Evolutionary conservation across 2,888 invertebrate genomes (phyloP).

Genomic region (Drosophila fulvimacula): DNA sequence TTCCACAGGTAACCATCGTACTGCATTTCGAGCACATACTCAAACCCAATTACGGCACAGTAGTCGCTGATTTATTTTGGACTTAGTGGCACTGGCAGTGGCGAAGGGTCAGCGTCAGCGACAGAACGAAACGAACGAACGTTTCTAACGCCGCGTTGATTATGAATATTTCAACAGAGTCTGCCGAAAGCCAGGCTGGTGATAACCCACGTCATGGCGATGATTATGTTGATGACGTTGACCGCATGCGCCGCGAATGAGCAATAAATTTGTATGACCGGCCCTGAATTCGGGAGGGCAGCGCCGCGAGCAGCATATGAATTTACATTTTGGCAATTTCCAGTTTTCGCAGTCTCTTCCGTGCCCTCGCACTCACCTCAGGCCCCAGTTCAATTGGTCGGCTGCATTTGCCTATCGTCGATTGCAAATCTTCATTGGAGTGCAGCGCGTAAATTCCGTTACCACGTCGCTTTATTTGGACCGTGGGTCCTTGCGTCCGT

Average conservation of each 20-base stretch:
- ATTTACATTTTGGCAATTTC: conserved; percentile 83
- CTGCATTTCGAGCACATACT: background rate
- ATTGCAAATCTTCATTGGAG: conserved; percentile 62
- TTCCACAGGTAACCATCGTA: background rate
- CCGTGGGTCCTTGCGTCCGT: conserved; percentile 8
- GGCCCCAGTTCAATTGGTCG: conserved; percentile 41
- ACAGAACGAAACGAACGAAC: conserved; percentile 45
- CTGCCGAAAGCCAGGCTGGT: conserved; percentile 24
- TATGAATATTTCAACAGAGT: conserved; percentile 71
- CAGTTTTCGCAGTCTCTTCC: conserved; percentile 66
- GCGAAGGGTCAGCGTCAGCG: background rate
- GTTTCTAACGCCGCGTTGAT: conserved; percentile 67
- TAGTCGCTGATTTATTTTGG: conserved; percentile 39
- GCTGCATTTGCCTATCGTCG: conserved; percentile 55
- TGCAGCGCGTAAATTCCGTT: conserved; percentile 68
- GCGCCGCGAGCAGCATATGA: conserved; percentile 54
- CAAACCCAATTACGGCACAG: conserved; percentile 20
- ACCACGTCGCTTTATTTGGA: conserved; percentile 45
- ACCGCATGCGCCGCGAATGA: conserved; percentile 56
- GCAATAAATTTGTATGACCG: conserved; percentile 73
- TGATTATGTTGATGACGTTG: conserved; percentile 36
- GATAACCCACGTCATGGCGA: conserved; percentile 36
- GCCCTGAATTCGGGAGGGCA: conserved; percentile 11
- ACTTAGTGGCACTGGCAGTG: background rate
- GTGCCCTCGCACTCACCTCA: conserved; percentile 5